A percentile compares a stretch with the other conserved stretches of the same genome.
Evolutionary conservation across 2,113 vertebrate species (phyloP).

Genomic region (Crotalus viridis): DNA sequence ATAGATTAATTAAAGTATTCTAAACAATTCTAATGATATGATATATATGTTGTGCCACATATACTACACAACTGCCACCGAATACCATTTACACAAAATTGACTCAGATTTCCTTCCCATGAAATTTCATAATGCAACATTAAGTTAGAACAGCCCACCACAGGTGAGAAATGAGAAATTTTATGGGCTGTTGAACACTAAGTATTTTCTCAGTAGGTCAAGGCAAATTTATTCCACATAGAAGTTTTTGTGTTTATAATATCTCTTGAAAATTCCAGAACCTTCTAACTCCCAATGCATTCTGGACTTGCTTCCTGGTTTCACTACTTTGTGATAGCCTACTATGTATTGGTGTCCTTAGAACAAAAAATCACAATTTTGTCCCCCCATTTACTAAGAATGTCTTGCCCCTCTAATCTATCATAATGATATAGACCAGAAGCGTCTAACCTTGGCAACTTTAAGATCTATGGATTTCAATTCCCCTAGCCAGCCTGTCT

Average conservation of each 20-base stretch:
- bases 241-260: constrained; percentile 45
- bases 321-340: not conserved
- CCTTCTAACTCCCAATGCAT: constrained; percentile 11
- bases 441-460: not conserved
- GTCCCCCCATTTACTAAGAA: not conserved
- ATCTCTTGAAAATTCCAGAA: constrained; percentile 23
- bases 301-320: constrained; percentile 9
- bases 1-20: not conserved
- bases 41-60: not conserved
- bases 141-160: constrained; percentile 22
- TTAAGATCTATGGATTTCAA: not conserved
- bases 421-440: not conserved
- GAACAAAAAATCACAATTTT: not conserved
- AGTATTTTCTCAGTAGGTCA: constrained; percentile 44
- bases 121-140: not conserved
- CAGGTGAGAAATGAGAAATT: constrained; percentile 55
- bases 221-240: constrained; percentile 34
- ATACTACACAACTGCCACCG: not conserved
- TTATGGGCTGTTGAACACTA: constrained; percentile 49
- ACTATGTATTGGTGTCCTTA: not conserved
- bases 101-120: not conserved
- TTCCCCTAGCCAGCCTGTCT: not conserved
- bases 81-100: not conserved
- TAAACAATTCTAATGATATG: not conserved
- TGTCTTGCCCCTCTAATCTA: not conserved